These are phyloP conservation scores for Phenganax marumi DNA, from an alignment of 92 coral and sea anemone species.

Conservation along the genomic window DNA sequence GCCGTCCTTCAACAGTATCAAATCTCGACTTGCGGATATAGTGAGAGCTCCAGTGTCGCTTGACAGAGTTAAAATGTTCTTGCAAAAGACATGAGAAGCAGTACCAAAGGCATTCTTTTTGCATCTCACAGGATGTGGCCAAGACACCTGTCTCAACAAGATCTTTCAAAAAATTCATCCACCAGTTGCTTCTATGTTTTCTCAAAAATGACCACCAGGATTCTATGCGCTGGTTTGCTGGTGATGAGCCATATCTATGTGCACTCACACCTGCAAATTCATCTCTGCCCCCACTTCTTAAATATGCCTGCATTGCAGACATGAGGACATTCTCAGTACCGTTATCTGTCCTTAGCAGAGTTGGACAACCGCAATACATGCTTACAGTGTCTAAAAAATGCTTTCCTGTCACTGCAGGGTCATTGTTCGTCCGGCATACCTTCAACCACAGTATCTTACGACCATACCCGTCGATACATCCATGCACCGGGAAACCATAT, in stretches of 20 bases:
- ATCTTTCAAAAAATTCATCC: conserved; percentile 26
- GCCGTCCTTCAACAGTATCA: conserved; percentile 18
- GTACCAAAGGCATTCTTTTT: conserved; percentile 36
- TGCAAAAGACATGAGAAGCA: conserved; percentile 20
- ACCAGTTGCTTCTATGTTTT: conserved; percentile 7
- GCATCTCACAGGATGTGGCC: conserved; percentile 1
- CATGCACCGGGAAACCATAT: conserved; percentile 12
- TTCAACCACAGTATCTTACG: conserved; percentile 15
- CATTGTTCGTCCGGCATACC: conserved; percentile 17
- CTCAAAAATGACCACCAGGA: conserved; percentile 30
- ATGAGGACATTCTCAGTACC: conserved; percentile 23
- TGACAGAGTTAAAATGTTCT: conserved; percentile 2
- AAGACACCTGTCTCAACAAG: conserved; percentile 14
- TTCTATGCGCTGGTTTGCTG: conserved; percentile 35
- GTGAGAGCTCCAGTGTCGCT: conserved; percentile 24
- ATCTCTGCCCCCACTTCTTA: not conserved
- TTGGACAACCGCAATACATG: conserved; percentile 13
- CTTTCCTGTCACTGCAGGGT: conserved; percentile 13
- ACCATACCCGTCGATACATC: conserved; percentile 22
- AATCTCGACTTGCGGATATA: not conserved
- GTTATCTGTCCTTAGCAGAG: conserved; percentile 28
- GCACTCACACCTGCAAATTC: conserved; percentile 14
- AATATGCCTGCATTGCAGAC: conserved; percentile 22
- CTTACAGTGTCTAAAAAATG: conserved; percentile 1
- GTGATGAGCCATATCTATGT: conserved; percentile 30